Conservation (phyloP, 2,797 vertebrate genomes). For the Lycodopsis pacificus region DNA sequence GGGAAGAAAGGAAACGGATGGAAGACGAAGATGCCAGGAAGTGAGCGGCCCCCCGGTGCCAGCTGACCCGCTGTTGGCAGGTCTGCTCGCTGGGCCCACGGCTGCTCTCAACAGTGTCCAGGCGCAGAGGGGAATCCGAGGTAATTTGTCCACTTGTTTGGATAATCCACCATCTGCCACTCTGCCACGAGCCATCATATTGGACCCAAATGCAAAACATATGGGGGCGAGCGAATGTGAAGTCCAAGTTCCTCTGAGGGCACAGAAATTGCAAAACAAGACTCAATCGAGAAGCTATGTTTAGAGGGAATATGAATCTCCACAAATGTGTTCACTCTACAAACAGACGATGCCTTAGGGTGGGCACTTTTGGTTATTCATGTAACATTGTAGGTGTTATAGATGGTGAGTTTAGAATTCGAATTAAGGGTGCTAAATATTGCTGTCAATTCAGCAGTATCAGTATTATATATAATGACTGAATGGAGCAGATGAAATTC, state of each 20-base stretch:
- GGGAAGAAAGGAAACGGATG: constrained; percentile 19
- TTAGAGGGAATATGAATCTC: constrained; percentile 5
- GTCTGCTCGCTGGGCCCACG: constrained; percentile 60
- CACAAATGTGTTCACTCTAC: neutral
- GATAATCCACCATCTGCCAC: constrained; percentile 85
- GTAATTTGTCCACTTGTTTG: constrained; percentile 85
- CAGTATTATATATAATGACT: neutral
- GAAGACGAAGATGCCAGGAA: constrained; percentile 53
- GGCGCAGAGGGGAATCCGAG: constrained; percentile 73
- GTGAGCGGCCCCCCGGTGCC: constrained; percentile 45
- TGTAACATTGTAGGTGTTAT: neutral
- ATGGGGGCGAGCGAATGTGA: constrained; percentile 56
- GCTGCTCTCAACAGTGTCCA: constrained; percentile 66
- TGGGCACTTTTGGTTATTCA: neutral
- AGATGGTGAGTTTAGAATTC: neutral
- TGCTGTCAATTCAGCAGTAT: neutral
- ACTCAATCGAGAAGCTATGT: constrained; percentile 12
- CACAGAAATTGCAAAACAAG: constrained; percentile 35
- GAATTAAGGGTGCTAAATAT: neutral
- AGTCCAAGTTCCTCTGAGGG: constrained; percentile 56
- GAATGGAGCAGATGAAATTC: neutral
- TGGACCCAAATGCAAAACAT: constrained; percentile 69
- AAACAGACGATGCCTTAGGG: neutral
- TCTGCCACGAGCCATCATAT: constrained; percentile 52
- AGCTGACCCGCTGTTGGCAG: constrained; percentile 75